Evolutionary conservation across 2,888 invertebrate genomes (phyloP), one percentile per base, ranked within the genome.

Genomic region (Biston stratarius): DNA sequence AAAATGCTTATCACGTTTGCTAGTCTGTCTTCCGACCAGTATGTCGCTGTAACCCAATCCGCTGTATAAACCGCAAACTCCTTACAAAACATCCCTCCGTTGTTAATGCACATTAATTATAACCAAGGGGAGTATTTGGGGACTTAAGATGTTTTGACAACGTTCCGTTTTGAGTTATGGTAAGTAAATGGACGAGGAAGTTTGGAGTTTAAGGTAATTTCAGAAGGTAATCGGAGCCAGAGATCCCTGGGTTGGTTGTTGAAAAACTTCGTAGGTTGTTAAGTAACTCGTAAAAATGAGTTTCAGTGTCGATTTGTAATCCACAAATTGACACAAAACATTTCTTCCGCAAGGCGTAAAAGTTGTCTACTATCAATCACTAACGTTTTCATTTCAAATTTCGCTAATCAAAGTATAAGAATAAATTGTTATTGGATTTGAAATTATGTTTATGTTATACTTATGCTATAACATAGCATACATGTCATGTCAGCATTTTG

Each of bases 51-150:
- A 87, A 86, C 84, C 76, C 79, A 81, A 85, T 84, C 83, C 81
- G 73, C 77, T 75, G 77, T 76, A 79, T 82, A 83, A 85, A 84
- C 87, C 86, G 74, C 89, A 83, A 86, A 82, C 79, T 78, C 78
- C 79, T 88, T 83, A 88, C 87, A 87, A 87, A 89, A 86, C 82
- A 77, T 75, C 83, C 83, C 87, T 86, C 83, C 86, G 86, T 85
- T 89, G 89, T 87, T 90, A 90, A 91, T 88, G 85, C 83, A 81
- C 87, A 89, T 89, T 88, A 87, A 90, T 89, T 89, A 87, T 87
- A 79, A 80, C 78, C 65, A 59, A 49, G 76, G 74, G 77, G 48
- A 59, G 49, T 59, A 59, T 59, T 59, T 42, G 38, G 78, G 72
- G 77, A 76, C 77, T 83, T 77, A 85, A 86, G 86, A 84, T 87